phyloP scores from a whole-genome alignment of 1,140 invertebrate genomes.

The Hermetia illucens region DNA sequence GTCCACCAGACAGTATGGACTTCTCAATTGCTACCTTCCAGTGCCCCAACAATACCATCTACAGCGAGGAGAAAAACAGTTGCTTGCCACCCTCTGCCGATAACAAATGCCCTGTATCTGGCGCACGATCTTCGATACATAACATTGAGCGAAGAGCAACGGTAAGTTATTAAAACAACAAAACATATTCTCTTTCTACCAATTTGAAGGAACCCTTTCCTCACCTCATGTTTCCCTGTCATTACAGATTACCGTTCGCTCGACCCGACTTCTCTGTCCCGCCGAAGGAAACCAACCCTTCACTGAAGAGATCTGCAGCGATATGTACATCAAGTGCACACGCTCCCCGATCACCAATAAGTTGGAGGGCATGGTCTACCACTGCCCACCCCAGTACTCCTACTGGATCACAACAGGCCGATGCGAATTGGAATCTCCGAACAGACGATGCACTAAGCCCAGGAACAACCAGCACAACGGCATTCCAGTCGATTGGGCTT shows the following conservation, averaged over 20 bases:
- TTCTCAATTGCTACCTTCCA: constrained; percentile 55
- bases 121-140: constrained; percentile 27
- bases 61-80: constrained; percentile 53
- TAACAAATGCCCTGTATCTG: constrained; percentile 21
- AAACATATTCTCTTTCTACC: constrained; percentile 5
- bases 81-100: constrained; percentile 39
- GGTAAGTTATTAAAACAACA: constrained; percentile 10
- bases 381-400: constrained; percentile 57
- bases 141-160: constrained; percentile 40
- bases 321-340: constrained; percentile 58
- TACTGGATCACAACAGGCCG: constrained; percentile 63
- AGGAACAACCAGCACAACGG: constrained; percentile 11
- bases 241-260: constrained; percentile 44
- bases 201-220: constrained; percentile 5
- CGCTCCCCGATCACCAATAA: constrained; percentile 30
- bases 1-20: constrained; percentile 44
- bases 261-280: constrained; percentile 43
- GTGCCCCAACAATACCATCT: constrained; percentile 61
- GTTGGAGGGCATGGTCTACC: constrained; percentile 54
- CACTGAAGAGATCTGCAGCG: constrained; percentile 48
- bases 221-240: constrained; percentile 12
- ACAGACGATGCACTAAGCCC: constrained; percentile 42
- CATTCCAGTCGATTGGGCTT: constrained; percentile 3
- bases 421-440: constrained; percentile 55
- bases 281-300: constrained; percentile 51